Conservation (phyloP, 2,797 vertebrate genomes). For the Oreortyx pictus region DNA sequence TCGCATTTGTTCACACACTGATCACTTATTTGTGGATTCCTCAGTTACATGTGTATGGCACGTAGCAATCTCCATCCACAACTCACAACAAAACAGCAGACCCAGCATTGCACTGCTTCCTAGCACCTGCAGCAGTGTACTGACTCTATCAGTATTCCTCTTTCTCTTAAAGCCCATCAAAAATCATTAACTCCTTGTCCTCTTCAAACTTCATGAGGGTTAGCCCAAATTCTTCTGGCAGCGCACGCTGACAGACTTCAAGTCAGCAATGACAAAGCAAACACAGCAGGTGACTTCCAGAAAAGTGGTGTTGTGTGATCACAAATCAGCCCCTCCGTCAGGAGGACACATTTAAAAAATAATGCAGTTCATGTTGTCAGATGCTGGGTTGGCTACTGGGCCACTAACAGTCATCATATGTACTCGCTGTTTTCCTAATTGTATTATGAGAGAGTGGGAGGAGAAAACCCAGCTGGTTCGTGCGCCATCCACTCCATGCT, state of each 20-base stretch:
- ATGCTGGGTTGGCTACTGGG: not conserved
- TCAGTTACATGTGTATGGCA: not conserved
- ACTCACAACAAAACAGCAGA: not conserved
- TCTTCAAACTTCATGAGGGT: not conserved
- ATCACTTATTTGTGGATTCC: not conserved
- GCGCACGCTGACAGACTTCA: not conserved
- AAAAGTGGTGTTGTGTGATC: fast-evolving
- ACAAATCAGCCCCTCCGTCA: not conserved
- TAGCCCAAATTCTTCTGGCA: not conserved
- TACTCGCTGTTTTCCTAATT: not conserved
- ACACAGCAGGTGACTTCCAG: not conserved
- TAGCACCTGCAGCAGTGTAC: not conserved
- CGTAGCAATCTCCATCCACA: not conserved
- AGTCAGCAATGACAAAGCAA: not conserved
- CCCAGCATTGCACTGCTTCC: not conserved
- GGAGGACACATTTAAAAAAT: not conserved
- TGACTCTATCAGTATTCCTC: not conserved
- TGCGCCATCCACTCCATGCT: not conserved
- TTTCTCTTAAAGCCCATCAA: not conserved
- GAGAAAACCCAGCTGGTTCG: not conserved
- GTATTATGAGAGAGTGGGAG: not conserved
- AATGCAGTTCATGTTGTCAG: not conserved
- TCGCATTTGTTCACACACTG: not conserved
- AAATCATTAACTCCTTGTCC: fast-evolving
- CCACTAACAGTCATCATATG: not conserved